These are phyloP conservation scores for Enoplosus armatus DNA, from an alignment of 2,797 vertebrate species.

Conservation along the genomic window DNA sequence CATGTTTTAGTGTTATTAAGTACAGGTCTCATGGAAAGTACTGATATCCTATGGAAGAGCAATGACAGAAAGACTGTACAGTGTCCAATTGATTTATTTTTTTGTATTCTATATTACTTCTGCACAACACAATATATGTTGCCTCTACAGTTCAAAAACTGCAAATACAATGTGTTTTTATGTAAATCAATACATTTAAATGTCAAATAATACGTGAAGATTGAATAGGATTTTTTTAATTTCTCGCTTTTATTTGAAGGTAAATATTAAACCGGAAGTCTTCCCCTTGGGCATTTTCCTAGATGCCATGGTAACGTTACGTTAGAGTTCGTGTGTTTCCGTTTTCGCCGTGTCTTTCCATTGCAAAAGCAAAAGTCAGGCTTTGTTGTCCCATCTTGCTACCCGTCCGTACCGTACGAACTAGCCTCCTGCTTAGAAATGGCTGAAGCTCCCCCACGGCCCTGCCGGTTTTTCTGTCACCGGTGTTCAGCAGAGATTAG, in stretches of 20 bases:
- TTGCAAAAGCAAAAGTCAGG: conserved; percentile 16
- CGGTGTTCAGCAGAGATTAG: conserved; percentile 93
- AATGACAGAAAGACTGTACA: not conserved
- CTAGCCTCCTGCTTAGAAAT: conserved; percentile 76
- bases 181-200: not conserved
- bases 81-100: not conserved
- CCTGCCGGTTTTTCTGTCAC: conserved; percentile 95
- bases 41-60: not conserved
- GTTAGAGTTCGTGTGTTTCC: conserved; percentile 8
- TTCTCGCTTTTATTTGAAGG: conserved; percentile 19
- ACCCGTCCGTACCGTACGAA: conserved; percentile 53
- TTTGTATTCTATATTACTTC: not conserved
- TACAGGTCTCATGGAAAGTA: not conserved
- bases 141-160: not conserved
- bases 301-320: conserved; percentile 13
- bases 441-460: conserved; percentile 93
- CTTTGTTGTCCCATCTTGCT: conserved; percentile 69
- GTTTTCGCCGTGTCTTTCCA: conserved; percentile 16
- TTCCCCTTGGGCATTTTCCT: not conserved
- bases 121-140: not conserved
- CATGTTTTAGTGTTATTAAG: not conserved
- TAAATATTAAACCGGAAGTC: conserved; percentile 21
- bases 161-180: not conserved
- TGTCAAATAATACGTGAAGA: not conserved
- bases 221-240: not conserved